These are phyloP conservation scores for Brachionus sp. DNA, from an alignment of 1,140 invertebrate genomes.

Conservation along the genomic window DNA sequence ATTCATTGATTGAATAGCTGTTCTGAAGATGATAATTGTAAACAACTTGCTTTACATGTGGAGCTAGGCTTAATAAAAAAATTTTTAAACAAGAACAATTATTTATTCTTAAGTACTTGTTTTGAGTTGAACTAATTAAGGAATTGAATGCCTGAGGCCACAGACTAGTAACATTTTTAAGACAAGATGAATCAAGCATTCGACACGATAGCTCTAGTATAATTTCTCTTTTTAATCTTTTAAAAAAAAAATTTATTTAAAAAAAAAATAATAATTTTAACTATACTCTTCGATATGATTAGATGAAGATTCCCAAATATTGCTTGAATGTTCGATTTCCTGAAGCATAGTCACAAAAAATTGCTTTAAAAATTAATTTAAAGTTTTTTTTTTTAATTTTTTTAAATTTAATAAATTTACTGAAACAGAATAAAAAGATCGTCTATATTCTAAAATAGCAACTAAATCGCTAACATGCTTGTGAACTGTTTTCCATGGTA, in stretches of 20 bases:
- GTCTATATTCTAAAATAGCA: slow-evolving; percentile 14
- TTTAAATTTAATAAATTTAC: background rate
- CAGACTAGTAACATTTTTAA: slow-evolving; percentile 7
- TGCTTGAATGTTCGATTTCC: background rate
- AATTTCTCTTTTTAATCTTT: slow-evolving; percentile 38
- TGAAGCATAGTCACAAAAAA: slow-evolving; percentile 24
- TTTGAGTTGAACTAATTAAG: background rate
- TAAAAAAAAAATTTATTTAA: background rate
- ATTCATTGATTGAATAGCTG: slow-evolving; percentile 14
- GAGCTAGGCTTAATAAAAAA: background rate
- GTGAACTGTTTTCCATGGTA: slow-evolving; percentile 34
- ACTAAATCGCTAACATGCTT: slow-evolving; percentile 12
- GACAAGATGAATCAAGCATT: slow-evolving; percentile 2
- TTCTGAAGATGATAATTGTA: slow-evolving; percentile 41
- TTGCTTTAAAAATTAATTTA: background rate
- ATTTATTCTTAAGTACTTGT: background rate
- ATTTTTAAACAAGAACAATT: background rate
- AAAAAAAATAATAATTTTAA: background rate
- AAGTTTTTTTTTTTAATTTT: background rate
- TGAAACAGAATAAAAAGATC: slow-evolving; percentile 31
- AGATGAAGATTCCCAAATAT: slow-evolving; percentile 18
- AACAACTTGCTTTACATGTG: slow-evolving; percentile 30
- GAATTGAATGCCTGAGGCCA: slow-evolving; percentile 4
- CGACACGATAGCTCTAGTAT: slow-evolving; percentile 25
- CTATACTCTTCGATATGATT: slow-evolving; percentile 42